Evolutionary conservation across 2,113 vertebrate genomes (phyloP).

Genomic region (Phalacrocorax aristotelis): DNA sequence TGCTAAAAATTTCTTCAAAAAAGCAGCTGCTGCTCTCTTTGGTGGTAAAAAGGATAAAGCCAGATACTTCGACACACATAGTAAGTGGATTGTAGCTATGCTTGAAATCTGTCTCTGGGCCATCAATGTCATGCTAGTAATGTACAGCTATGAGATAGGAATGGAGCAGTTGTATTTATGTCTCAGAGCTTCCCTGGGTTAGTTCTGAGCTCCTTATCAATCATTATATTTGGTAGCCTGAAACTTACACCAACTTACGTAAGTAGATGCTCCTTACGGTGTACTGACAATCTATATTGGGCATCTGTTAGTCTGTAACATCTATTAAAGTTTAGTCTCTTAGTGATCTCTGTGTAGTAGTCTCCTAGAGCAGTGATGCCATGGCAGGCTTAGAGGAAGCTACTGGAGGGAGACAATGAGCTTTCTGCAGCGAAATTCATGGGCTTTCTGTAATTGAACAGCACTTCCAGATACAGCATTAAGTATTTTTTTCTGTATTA

Average conservation of each 20-base stretch:
- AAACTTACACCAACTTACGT: not conserved
- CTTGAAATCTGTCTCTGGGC: not conserved
- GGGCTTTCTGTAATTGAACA: not conserved
- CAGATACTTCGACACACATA: constrained; percentile 92
- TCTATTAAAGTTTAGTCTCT: not conserved
- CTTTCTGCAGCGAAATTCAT: not conserved
- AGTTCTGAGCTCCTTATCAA: not conserved
- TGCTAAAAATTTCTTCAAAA: constrained; percentile 97
- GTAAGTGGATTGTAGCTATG: constrained; percentile 76
- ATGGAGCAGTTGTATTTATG: not conserved
- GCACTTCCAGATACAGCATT: not conserved
- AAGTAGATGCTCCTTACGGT: not conserved
- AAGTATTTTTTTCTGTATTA: not conserved
- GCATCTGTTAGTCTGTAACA: not conserved
- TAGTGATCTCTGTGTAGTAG: not conserved
- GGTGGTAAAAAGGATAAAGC: constrained; percentile 96
- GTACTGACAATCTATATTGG: not conserved
- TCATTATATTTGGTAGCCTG: not conserved
- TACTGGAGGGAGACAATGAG: not conserved
- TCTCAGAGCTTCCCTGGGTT: not conserved
- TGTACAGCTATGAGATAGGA: not conserved
- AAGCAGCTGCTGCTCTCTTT: constrained; percentile 95
- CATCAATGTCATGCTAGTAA: not conserved
- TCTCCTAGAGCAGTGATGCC: not conserved
- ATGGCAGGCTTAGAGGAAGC: not conserved